Conservation (phyloP, 2,888 invertebrate genomes). For the Hydraecia micacea region DNA sequence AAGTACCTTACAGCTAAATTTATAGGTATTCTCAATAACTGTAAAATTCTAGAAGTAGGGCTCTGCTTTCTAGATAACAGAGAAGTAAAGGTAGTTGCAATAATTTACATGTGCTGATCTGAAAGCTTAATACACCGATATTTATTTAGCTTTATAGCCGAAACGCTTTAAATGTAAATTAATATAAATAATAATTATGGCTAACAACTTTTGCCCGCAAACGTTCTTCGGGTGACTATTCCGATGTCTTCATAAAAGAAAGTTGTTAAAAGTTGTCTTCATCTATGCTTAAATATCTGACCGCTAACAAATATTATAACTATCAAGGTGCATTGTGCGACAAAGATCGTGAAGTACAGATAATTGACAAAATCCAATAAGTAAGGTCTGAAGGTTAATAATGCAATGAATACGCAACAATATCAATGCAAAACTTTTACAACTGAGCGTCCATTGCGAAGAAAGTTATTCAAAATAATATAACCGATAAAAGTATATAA, state of each 20-base stretch:
- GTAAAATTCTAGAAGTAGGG: neutral
- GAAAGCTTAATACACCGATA: neutral
- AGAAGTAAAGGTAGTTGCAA: neutral
- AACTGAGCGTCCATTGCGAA: constrained; percentile 44
- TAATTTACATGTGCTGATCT: neutral
- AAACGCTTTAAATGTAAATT: neutral
- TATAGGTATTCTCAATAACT: neutral
- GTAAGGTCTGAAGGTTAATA: neutral
- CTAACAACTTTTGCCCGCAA: neutral
- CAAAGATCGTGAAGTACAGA: neutral
- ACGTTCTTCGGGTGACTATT: neutral
- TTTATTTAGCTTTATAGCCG: neutral
- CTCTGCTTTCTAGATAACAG: neutral
- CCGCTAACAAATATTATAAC: too few species aligned
- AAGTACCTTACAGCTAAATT: neutral
- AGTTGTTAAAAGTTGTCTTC: neutral
- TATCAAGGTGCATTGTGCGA: neutral
- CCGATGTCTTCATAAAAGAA: too few species aligned
- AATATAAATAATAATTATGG: too few species aligned
- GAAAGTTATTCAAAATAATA: constrained; percentile 57
- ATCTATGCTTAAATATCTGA: neutral
- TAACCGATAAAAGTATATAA: constrained; percentile 62
- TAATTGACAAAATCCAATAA: neutral
- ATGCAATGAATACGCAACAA: neutral
- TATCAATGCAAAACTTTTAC: constrained; percentile 45